These are phyloP conservation scores for Sipha maydis DNA, from an alignment of 2,888 invertebrate genomes.

Conservation along the genomic window DNA sequence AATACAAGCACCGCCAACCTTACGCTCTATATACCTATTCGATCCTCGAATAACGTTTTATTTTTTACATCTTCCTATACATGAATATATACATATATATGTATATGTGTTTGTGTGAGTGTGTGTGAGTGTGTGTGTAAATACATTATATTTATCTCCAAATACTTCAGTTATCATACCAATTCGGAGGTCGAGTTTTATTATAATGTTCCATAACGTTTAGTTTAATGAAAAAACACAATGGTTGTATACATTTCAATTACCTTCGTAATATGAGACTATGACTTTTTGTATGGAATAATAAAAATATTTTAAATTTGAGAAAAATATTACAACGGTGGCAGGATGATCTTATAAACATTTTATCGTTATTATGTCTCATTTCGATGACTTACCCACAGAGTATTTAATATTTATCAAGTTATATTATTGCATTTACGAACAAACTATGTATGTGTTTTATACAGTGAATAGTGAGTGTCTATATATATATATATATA, in stretches of 20 bases:
- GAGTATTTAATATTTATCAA: neutral
- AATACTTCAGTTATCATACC: no score
- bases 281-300: constrained; percentile 18
- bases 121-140: neutral
- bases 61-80: neutral
- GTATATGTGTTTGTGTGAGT: neutral
- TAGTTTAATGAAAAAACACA: constrained; percentile 14
- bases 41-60: neutral
- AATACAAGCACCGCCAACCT: neutral
- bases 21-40: neutral
- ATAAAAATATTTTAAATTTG: constrained; percentile 31
- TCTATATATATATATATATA: neutral
- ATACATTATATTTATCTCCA: neutral
- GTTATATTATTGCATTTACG: neutral
- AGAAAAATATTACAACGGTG: neutral
- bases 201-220: constrained; percentile 14
- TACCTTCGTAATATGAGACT: constrained; percentile 14
- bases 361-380: constrained; percentile 6
- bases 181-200: constrained; percentile 9
- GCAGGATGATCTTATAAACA: neutral
- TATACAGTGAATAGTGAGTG: no score
- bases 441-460: no score
- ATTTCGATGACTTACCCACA: neutral
- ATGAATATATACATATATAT: neutral
- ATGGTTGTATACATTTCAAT: constrained; percentile 22